phyloP scores from a whole-genome alignment of 2,888 invertebrate genomes.

The Melanostoma scalare region DNA sequence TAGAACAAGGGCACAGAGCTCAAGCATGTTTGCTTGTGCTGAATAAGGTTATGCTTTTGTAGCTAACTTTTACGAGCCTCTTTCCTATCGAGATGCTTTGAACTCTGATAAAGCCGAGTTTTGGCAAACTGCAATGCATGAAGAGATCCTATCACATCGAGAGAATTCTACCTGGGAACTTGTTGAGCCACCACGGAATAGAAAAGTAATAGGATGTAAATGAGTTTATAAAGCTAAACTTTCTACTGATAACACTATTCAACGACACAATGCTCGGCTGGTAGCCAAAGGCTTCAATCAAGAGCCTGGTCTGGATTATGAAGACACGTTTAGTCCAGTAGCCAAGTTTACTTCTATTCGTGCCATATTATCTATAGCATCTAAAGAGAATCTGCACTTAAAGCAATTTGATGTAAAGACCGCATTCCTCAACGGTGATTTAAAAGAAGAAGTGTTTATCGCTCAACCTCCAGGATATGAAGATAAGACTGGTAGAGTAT shows the following conservation, averaged over 20 bases:
- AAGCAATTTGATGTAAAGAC: constrained; percentile 63
- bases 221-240: constrained; percentile 75
- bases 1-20: too few relatives aligned
- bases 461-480: constrained; percentile 4
- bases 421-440: constrained; percentile 10
- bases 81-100: neutral
- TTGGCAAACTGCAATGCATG: neutral
- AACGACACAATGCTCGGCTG: constrained; percentile 74
- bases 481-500: constrained; percentile 55
- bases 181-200: constrained; percentile 40
- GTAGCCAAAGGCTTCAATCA: constrained; percentile 76
- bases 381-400: constrained; percentile 17
- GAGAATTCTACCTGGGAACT: constrained; percentile 60
- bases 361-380: constrained; percentile 67
- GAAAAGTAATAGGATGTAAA: constrained; percentile 71
- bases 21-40: too few relatives aligned
- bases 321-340: constrained; percentile 76
- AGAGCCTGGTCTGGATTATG: constrained; percentile 74
- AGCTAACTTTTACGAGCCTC: neutral
- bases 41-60: neutral
- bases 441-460: neutral
- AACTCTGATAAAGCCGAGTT: neutral
- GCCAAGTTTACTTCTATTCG: constrained; percentile 73
- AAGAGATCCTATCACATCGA: constrained; percentile 11
- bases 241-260: neutral